Evolutionary conservation across 2,113 vertebrate species (phyloP).

Genomic region (Hydrochoerus hydrochaeris): DNA sequence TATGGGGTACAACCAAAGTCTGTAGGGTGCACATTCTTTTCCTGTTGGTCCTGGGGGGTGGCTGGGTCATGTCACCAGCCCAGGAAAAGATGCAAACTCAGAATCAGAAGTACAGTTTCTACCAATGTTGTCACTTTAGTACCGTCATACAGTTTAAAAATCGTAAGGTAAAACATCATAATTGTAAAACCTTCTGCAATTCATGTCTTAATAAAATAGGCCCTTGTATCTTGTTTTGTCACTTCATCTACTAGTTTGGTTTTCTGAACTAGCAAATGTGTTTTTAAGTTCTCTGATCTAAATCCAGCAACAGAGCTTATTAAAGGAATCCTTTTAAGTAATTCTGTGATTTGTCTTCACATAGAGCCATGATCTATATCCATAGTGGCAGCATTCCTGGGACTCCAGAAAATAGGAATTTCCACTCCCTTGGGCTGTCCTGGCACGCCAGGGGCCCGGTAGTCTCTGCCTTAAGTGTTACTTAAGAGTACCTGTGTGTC

Average conservation of each 20-base stretch:
- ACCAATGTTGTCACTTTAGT: not conserved
- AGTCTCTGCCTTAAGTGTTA: too few species aligned
- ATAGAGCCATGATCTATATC: not conserved
- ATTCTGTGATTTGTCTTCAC: not conserved
- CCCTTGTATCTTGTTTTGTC: not conserved
- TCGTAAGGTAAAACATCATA: not conserved
- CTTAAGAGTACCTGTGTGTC: not conserved
- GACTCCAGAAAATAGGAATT: not conserved
- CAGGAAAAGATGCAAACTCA: not conserved
- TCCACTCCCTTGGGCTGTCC: not conserved
- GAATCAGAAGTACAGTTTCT: not conserved
- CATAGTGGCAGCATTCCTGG: not conserved
- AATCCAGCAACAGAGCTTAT: not conserved
- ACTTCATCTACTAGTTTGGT: not conserved
- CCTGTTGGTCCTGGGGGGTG: not conserved
- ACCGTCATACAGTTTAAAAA: not conserved
- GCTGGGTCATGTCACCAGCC: not conserved
- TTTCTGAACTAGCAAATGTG: not conserved
- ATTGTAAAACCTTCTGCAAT: not conserved
- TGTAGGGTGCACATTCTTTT: too few species aligned
- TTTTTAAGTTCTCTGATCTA: not conserved
- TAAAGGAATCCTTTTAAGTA: not conserved
- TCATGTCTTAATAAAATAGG: not conserved
- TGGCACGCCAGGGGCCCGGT: accelerated
- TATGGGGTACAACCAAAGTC: not conserved